Evolutionary conservation across 2,888 invertebrate genomes (phyloP), one percentile per base, ranked within the genome.

Genomic region (Synergus gifuensis): DNA sequence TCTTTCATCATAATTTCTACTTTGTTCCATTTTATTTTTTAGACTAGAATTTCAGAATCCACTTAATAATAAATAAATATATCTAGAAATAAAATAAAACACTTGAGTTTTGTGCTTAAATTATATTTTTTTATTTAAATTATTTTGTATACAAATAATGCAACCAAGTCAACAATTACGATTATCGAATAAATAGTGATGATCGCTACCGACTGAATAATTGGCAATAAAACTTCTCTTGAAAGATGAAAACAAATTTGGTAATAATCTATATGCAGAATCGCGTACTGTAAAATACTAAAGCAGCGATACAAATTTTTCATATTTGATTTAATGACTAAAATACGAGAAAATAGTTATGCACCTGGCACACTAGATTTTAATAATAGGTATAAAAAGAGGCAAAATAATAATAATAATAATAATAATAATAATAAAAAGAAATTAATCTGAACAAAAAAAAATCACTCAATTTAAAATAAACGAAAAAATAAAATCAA

Each of bases 111-210:
- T 73, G 54, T 54, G 46, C 46, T 73, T 54, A 83, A 82, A 77
- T 83, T 82, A 82, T 83, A 81, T 78, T 81, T 78, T 83, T 83
- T 83, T 82, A 79, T 81, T 83, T 63, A 77, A 78, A 81, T 80
- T 73, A 83, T 83, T 82, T 79, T 81, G 81, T n/a, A 81, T 83
- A 83, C 83, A 83, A 83, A 83, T 83, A 83, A 83, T 82, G 83
- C 83, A 83, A 83, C 82, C 79, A 83, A 76, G 69, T 78, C n/a
- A 73, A 54, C 73, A 73, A 73, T 73, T 28, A 73, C 28, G 28
- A 49, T 73, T 73, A 36, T 28, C 28, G 49, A 73, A 73, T 73
- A 73, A 73, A 54, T 73, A 73, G 54, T 73, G 73, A 73, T 49
- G 73, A 54, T 54, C 49, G 46, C 28, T 36, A 73, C 36, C 36